Conservation (phyloP, 2,888 invertebrate species). For the Carcina quercana region DNA sequence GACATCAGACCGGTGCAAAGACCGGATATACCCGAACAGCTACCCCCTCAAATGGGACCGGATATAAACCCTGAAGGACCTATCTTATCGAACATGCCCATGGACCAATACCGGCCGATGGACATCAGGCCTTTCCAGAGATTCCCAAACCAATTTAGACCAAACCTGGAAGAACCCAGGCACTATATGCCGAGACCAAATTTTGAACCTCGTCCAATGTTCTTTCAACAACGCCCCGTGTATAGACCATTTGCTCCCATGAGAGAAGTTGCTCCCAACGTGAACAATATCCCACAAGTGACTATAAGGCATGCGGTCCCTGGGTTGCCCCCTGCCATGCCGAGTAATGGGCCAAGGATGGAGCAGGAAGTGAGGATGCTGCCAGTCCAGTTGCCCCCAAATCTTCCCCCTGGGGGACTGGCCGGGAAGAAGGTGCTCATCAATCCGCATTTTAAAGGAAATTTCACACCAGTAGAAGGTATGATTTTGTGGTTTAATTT, state of each 20-base stretch:
- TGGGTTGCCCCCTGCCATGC: conserved; percentile 3
- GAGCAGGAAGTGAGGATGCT: conserved; percentile 60
- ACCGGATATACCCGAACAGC: conserved; percentile 11
- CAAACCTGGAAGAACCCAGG: conserved; percentile 27
- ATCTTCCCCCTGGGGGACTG: conserved; percentile 45
- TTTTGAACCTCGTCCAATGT: conserved; percentile 37
- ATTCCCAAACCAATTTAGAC: conserved; percentile 27
- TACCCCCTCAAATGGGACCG: conserved; percentile 12
- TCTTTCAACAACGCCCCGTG: conserved; percentile 26
- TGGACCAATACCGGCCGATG: conserved; percentile 25
- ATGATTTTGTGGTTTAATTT: conserved; percentile 22
- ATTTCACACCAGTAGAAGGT: conserved; percentile 72
- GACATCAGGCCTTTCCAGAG: conserved; percentile 18
- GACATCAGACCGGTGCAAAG: conserved; percentile 8
- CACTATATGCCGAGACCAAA: conserved; percentile 26
- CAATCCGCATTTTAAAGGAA: conserved; percentile 80
- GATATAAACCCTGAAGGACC: conserved; percentile 28
- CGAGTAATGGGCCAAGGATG: not conserved
- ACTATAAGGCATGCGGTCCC: conserved; percentile 38
- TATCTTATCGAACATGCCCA: conserved; percentile 26
- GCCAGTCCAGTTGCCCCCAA: conserved; percentile 46
- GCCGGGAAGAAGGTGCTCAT: conserved; percentile 78
- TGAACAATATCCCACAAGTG: conserved; percentile 45
- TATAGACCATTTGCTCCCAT: conserved; percentile 32
- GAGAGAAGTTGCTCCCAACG: conserved; percentile 37